A percentile compares a stretch with the other conserved stretches of the same genome.
These are phyloP conservation scores for Zaprionus ornatus DNA, from an alignment of 1,140 invertebrate species.

Conservation along the genomic window DNA sequence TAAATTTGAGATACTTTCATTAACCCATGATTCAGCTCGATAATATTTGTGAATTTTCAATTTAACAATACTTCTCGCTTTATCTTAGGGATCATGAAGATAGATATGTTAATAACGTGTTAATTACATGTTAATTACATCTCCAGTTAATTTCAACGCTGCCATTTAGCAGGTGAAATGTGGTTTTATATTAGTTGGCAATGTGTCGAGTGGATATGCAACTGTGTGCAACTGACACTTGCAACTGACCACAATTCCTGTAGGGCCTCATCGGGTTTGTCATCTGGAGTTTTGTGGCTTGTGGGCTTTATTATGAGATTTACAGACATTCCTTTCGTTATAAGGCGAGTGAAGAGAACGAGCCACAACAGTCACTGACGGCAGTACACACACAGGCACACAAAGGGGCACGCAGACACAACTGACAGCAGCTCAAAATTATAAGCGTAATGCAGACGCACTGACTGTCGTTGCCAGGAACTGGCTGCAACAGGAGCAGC, in stretches of 20 bases:
- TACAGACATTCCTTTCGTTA: not conserved
- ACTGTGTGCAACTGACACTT: constrained; percentile 8
- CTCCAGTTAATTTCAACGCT: not conserved
- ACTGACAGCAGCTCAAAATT: constrained; percentile 55
- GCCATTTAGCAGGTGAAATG: not conserved
- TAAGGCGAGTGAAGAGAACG: too few relatives aligned
- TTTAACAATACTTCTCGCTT: too few relatives aligned
- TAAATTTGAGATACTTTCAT: too few relatives aligned
- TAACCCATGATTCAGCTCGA: too few relatives aligned
- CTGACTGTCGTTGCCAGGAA: constrained; percentile 56
- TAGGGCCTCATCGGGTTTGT: constrained; percentile 4
- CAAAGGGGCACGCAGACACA: not conserved
- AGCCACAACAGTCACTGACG: not conserved
- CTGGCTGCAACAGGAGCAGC: constrained; percentile 17
- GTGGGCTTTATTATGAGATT: constrained; percentile 28
- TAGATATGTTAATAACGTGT: too few relatives aligned
- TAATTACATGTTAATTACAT: not conserved
- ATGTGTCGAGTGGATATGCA: not conserved
- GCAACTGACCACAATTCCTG: constrained; percentile 14
- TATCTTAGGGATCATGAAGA: too few relatives aligned
- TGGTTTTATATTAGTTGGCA: constrained; percentile 9
- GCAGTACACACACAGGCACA: not conserved
- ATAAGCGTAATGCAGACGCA: constrained; percentile 58
- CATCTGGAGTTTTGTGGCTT: constrained; percentile 23
- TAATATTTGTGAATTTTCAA: too few relatives aligned